A percentile compares a stretch with the other conserved stretches of the same genome.
These are phyloP conservation scores for Melanostigma gelatinosum DNA, from an alignment of 2,113 vertebrate species.

Conservation along the genomic window DNA sequence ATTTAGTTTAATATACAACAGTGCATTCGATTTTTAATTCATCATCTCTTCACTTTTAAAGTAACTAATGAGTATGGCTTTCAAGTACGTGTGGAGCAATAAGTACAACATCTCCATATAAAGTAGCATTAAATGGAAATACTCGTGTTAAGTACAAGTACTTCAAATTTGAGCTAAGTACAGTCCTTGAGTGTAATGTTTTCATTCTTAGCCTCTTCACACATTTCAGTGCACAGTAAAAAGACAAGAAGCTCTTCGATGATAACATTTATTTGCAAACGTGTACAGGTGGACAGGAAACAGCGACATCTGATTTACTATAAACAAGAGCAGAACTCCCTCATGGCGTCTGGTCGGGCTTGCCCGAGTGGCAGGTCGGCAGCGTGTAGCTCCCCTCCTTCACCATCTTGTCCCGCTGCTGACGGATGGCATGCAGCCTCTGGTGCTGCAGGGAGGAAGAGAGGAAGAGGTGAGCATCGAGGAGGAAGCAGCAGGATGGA, in stretches of 20 bases:
- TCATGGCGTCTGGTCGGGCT: conserved; percentile 26
- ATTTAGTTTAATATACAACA: neutral
- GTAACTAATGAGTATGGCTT: neutral
- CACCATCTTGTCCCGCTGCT: conserved; percentile 88
- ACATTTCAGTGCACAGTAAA: neutral
- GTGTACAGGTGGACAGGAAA: conserved; percentile 57
- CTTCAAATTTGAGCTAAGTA: neutral
- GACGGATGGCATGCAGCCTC: conserved; percentile 79
- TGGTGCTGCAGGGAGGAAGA: conserved; percentile 71
- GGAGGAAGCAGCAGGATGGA: neutral
- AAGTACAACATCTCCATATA: neutral
- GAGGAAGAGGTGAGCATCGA: neutral
- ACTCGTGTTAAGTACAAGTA: neutral
- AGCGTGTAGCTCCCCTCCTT: conserved; percentile 90
- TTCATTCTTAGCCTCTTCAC: neutral
- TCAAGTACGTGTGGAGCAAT: neutral
- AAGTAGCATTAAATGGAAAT: neutral
- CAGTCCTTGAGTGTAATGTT: neutral
- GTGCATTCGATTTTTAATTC: neutral
- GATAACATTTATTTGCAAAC: conserved; percentile 77
- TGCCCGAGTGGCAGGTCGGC: conserved; percentile 81
- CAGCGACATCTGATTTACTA: conserved; percentile 56
- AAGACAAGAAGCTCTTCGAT: conserved; percentile 5
- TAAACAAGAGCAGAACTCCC: conserved; percentile 48
- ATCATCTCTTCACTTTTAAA: neutral